Conservation (phyloP, 2,113 vertebrate species). For the Axis porcinus region DNA sequence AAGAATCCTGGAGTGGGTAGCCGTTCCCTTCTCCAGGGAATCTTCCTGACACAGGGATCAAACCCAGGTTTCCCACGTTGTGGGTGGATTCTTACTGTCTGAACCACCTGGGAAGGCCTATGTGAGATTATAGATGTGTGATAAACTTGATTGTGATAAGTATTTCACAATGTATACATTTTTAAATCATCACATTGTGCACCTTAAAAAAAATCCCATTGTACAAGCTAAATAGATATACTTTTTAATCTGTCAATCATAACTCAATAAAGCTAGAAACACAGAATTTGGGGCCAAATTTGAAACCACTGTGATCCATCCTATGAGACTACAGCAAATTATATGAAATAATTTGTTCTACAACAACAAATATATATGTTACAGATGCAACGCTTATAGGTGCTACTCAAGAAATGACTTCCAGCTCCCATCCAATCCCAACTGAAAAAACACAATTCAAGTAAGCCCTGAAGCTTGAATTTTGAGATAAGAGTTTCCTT, state of each 20-base stretch:
- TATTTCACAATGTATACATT: background rate
- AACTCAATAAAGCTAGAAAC: background rate
- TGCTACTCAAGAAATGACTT: background rate
- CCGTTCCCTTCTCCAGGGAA: background rate
- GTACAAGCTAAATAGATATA: background rate
- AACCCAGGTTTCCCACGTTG: background rate
- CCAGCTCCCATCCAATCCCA: background rate
- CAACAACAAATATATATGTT: background rate
- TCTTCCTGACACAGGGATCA: background rate
- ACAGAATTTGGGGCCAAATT: background rate
- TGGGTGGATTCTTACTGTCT: background rate
- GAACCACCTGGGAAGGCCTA: background rate
- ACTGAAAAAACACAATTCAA: background rate
- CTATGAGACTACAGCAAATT: background rate
- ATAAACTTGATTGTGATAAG: background rate
- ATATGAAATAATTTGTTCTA: background rate
- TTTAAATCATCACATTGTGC: background rate
- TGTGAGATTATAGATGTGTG: background rate
- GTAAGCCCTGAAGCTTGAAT: background rate
- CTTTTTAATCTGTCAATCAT: background rate
- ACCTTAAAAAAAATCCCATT: background rate
- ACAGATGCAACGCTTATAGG: background rate
- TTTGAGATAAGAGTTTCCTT: background rate
- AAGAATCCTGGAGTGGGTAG: background rate
- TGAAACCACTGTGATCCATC: background rate